Percentiles rank a stretch among this genome's conserved stretches.
phyloP scores from a whole-genome alignment of 37 sponge, comb jelly and placozoan species.

The Theonella swinhoei region DNA sequence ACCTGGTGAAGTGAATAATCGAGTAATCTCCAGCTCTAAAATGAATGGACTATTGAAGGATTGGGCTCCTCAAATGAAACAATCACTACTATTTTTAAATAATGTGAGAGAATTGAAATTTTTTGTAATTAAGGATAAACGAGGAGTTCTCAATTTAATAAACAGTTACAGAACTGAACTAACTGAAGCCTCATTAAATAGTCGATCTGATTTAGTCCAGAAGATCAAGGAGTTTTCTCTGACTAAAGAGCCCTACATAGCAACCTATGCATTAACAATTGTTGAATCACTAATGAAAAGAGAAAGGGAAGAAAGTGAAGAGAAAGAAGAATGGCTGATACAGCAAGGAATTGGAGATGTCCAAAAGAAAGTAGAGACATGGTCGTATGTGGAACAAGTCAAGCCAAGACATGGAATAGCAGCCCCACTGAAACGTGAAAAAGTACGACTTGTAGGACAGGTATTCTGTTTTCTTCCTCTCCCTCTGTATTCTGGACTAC shows the following conservation, averaged over 20 bases:
- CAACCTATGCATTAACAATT: constrained; percentile 18
- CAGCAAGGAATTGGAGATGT: constrained; percentile 72
- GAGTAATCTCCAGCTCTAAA: constrained; percentile 9
- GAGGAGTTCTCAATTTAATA: background rate
- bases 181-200: background rate
- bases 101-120: constrained; percentile 36
- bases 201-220: background rate
- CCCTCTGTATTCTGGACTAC: constrained; percentile 43
- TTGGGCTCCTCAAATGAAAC: constrained; percentile 45
- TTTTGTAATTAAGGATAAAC: constrained; percentile 17
- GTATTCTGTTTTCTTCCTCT: constrained; percentile 80
- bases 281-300: background rate
- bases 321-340: constrained; percentile 51
- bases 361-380: background rate
- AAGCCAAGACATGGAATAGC: constrained; percentile 70
- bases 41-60: constrained; percentile 5
- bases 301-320: background rate
- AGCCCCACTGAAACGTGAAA: constrained; percentile 2
- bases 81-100: constrained; percentile 52
- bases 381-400: constrained; percentile 31
- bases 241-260: background rate
- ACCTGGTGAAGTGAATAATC: background rate
- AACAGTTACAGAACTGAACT: background rate
- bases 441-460: constrained; percentile 9
- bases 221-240: background rate